phyloP scores from a whole-genome alignment of 2,797 vertebrate species.

The Acrossocheilus fasciatus region DNA sequence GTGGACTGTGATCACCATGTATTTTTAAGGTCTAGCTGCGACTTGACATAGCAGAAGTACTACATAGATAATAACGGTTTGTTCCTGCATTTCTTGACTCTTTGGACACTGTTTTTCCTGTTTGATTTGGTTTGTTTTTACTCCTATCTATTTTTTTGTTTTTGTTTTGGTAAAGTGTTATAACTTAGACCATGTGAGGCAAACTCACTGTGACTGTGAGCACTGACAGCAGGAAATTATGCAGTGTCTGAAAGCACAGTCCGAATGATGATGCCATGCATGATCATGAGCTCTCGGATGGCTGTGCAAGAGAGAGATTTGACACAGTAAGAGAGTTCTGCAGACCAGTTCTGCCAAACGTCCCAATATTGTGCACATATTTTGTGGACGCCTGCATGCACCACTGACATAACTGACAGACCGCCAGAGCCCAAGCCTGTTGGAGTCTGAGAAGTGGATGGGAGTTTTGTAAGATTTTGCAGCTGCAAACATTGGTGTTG shows the following conservation, averaged over 20 bases:
- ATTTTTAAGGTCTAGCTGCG: slow-evolving; percentile 5
- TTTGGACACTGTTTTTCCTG: background rate
- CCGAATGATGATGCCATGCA: slow-evolving; percentile 47
- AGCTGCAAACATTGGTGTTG: background rate
- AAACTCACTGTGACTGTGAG: slow-evolving; percentile 8
- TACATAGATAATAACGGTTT: background rate
- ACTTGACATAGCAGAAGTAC: background rate
- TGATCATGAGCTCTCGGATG: slow-evolving; percentile 11
- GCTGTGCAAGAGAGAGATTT: slow-evolving; percentile 16
- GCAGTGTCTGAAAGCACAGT: slow-evolving; percentile 17
- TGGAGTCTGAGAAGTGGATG: slow-evolving; percentile 27
- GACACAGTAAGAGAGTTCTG: background rate
- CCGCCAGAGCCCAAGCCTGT: slow-evolving; percentile 7
- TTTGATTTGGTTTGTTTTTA: slow-evolving; percentile 10
- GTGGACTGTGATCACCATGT: background rate
- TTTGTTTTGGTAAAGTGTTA: background rate
- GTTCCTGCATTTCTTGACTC: background rate
- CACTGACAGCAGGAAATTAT: slow-evolving; percentile 33
- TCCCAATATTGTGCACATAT: slow-evolving; percentile 22
- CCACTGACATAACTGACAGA: slow-evolving; percentile 31
- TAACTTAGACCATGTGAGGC: background rate
- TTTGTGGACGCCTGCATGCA: slow-evolving; percentile 15
- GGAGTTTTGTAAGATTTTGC: slow-evolving; percentile 22
- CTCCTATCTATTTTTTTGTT: background rate
- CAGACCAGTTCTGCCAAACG: slow-evolving; percentile 1